These are phyloP conservation scores for Sebastes vulpes DNA, from an alignment of 2,797 vertebrate genomes.

Conservation along the genomic window DNA sequence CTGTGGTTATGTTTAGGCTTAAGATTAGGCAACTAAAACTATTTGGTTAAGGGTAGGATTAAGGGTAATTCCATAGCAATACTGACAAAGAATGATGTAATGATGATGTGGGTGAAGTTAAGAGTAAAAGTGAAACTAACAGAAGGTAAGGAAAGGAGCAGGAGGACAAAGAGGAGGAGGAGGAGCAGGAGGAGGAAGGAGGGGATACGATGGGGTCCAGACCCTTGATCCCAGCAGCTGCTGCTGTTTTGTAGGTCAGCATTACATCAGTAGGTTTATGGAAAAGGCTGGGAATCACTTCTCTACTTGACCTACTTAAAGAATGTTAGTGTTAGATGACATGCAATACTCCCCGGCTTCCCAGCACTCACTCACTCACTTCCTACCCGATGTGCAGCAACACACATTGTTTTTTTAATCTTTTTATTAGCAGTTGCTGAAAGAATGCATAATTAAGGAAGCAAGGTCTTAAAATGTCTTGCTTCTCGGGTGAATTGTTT, in stretches of 20 bases:
- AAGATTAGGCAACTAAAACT: slow-evolving; percentile 1
- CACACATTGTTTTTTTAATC: slow-evolving; percentile 67
- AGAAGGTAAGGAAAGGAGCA: not conserved
- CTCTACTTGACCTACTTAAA: slow-evolving; percentile 82
- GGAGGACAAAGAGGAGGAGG: slow-evolving; percentile 1
- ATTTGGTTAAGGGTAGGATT: not conserved
- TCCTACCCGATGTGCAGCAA: slow-evolving; percentile 48
- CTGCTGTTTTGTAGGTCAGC: slow-evolving; percentile 81
- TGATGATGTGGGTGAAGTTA: not conserved
- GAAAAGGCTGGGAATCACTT: slow-evolving; percentile 78
- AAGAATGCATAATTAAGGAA: slow-evolving; percentile 60
- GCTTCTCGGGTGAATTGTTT: slow-evolving; percentile 8
- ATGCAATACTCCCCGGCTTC: slow-evolving; percentile 71
- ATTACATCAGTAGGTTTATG: slow-evolving; percentile 81
- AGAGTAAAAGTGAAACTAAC: not conserved
- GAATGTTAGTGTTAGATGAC: slow-evolving; percentile 79
- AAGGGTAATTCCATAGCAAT: not conserved
- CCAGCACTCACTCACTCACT: slow-evolving; percentile 69
- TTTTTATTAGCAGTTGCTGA: slow-evolving; percentile 72
- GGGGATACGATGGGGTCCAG: slow-evolving; percentile 52
- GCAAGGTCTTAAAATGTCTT: slow-evolving; percentile 26
- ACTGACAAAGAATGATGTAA: slow-evolving; percentile 3
- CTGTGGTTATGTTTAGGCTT: slow-evolving; percentile 11
- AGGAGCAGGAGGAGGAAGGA: slow-evolving; percentile 17
- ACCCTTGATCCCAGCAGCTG: slow-evolving; percentile 74